Conservation (phyloP, 2,888 invertebrate species). For the Ctena decussata region DNA sequence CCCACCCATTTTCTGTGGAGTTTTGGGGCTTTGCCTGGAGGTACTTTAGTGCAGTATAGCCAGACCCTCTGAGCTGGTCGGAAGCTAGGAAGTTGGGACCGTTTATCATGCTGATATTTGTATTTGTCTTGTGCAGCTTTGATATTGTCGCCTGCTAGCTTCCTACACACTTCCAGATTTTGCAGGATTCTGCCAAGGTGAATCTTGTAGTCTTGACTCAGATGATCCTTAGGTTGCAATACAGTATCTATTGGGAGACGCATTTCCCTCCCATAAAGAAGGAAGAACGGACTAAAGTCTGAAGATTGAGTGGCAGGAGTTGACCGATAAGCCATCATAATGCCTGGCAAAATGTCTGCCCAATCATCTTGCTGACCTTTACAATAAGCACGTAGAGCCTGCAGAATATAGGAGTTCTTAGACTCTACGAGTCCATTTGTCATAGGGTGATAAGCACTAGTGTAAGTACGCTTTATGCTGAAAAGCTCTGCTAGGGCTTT, state of each 20-base stretch:
- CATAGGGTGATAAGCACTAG: constrained; percentile 59
- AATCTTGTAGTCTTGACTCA: constrained; percentile 3
- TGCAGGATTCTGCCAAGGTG: constrained; percentile 15
- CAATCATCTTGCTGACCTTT: constrained; percentile 52
- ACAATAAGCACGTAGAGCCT: constrained; percentile 51
- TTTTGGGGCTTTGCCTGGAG: no score
- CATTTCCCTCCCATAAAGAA: constrained; percentile 53
- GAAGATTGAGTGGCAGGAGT: constrained; percentile 59
- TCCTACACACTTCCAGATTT: constrained; percentile 25
- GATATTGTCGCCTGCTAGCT: no score
- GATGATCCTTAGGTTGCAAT: constrained; percentile 27
- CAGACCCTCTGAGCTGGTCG: no score
- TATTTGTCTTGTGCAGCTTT: no score
- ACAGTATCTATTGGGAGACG: constrained; percentile 37
- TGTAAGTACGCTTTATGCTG: constrained; percentile 24
- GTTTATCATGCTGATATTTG: no score
- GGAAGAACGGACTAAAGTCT: constrained; percentile 35
- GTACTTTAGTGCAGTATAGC: no score
- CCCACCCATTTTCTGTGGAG: no score
- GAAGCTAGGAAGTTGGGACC: no score
- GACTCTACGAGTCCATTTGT: constrained; percentile 55
- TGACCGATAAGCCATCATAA: constrained; percentile 58
- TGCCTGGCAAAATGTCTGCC: constrained; percentile 44
- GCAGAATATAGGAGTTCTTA: constrained; percentile 56
- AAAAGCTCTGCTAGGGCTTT: constrained; percentile 43